These are phyloP conservation scores for Pipa parva DNA, from an alignment of 2,113 vertebrate genomes.

Conservation along the genomic window DNA sequence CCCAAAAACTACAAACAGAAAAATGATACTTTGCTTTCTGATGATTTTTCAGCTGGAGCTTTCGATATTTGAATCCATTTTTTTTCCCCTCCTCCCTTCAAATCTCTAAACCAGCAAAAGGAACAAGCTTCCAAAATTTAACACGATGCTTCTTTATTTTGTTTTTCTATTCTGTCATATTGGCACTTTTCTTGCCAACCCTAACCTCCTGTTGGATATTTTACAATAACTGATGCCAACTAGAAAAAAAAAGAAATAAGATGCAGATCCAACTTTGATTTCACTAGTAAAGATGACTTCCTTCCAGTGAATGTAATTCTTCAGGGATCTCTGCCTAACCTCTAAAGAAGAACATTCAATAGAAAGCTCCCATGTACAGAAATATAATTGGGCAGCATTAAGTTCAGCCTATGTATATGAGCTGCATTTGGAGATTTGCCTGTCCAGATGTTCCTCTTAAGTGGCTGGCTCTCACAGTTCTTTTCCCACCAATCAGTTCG, in stretches of 20 bases:
- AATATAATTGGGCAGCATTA: slow-evolving; percentile 40
- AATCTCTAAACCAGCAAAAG: slow-evolving; percentile 38
- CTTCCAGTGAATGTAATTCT: slow-evolving; percentile 26
- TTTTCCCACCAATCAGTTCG: slow-evolving; percentile 25
- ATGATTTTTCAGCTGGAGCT: slow-evolving; percentile 65
- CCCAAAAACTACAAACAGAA: slow-evolving; percentile 60
- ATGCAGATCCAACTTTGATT: slow-evolving; percentile 37
- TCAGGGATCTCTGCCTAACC: slow-evolving; percentile 13
- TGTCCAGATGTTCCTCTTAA: slow-evolving; percentile 43
- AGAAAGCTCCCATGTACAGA: slow-evolving; percentile 31
- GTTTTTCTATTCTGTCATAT: slow-evolving; percentile 43
- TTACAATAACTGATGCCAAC: slow-evolving; percentile 29
- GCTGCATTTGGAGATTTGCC: slow-evolving; percentile 35
- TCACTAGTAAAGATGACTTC: slow-evolving; percentile 37
- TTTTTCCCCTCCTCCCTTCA: slow-evolving; percentile 15
- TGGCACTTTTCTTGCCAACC: slow-evolving; percentile 43
- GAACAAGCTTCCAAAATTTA: slow-evolving; percentile 31
- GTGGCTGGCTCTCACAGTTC: slow-evolving; percentile 29
- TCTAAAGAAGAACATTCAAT: slow-evolving; percentile 16
- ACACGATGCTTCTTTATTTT: slow-evolving; percentile 41
- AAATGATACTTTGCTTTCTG: slow-evolving; percentile 55
- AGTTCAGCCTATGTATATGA: slow-evolving; percentile 30
- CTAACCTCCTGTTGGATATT: slow-evolving; percentile 39
- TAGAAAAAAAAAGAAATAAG: slow-evolving; percentile 25
- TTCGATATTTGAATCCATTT: slow-evolving; percentile 59